Base-by-base conservation (phyloP, 1,140 invertebrate species). In the Drosophila kohkoa region DNA sequence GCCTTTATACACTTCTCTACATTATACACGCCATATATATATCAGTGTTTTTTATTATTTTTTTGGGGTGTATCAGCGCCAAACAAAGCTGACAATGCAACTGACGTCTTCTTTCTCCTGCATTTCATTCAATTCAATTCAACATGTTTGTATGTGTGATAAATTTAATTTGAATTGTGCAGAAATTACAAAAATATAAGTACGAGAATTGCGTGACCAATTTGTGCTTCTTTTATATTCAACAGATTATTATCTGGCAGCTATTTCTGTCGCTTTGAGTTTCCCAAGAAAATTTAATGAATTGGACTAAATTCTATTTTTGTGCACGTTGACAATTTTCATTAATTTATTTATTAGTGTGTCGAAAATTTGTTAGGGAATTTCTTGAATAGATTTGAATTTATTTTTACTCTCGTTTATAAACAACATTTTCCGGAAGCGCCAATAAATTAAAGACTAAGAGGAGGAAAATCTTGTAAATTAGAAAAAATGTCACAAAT, bases 101-200 rank as follows among this genome's bases (percentile, higher is more conserved):
- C 30, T 51, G 54, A 52, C 46, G 32, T 20, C 16, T 13, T 68
- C 35, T 52, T 35, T n/a, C 20, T 55, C 20, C 13, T 4, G 45
- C n/a, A 8, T 13, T 45, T 43, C 20, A 43, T 38, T 38, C n/a
- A 43, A 58, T 58, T 58, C 11, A 58, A 58, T 43, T 45, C n/a
- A 32, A 32, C 7, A 25, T 63, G 13, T n/a, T n/a, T 49, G 41
- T 3, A 20, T 16, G 20, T 25, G 20, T 25, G 20, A 11, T 30
- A 32, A 54, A 54, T 55, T 45, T 43, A 45, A 28, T 55, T 55
- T 55, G 8, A 55, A 55, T 65, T 55, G 38, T 65, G 63, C 63
- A 65, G n/a, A 41, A 43, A 55, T 46, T 28, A 46, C 28, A 57
- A 66, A 66, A 59, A 25, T 38, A 38, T 38, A 38, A 10, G 35